A percentile compares a stretch with the other conserved stretches of the same genome.
These are phyloP conservation scores for cat (Felis catus) DNA, from an alignment of 2,113 vertebrate genomes.

Conservation along the genomic window F.catus_Fca126_mat1.0 CM031414.1:50027001-50027500, in stretches of 20 bases:
- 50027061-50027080: not conserved
- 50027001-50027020: not conserved
- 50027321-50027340: not conserved
- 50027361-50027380: not conserved
- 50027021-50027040: not conserved
- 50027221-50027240: not conserved
- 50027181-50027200: not conserved
- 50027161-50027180: not conserved
- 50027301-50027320: not conserved
- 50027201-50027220: not conserved
- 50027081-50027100: not conserved
- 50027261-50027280: not conserved
- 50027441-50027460: not conserved
- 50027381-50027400: not conserved
- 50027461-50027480: not conserved
- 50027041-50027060: not conserved
- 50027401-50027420: not conserved
- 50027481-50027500: not conserved
- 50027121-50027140: not conserved
- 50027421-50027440: not conserved
- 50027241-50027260: not conserved
- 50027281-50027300: not conserved
- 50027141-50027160: not conserved
- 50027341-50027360: not conserved
- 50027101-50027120: not conserved